Conservation (phyloP, 2,113 vertebrate species). For the Camelus dromedarius region DNA sequence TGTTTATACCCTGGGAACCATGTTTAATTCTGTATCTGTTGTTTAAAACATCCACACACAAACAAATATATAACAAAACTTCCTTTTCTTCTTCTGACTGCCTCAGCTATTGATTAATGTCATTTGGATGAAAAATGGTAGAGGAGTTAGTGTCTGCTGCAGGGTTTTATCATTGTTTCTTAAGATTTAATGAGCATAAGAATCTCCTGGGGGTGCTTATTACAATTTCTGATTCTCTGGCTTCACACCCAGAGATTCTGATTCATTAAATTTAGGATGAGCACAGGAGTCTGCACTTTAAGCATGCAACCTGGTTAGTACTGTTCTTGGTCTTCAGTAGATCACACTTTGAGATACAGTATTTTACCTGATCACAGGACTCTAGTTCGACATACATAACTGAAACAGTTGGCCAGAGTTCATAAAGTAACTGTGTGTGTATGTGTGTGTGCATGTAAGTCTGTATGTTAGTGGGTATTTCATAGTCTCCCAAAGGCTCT, state of each 20-base stretch:
- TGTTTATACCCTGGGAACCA: neutral
- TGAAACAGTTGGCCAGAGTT: neutral
- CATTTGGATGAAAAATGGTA: neutral
- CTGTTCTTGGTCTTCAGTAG: slow-evolving; percentile 20
- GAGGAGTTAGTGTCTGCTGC: neutral
- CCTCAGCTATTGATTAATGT: neutral
- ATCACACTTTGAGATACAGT: neutral
- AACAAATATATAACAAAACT: neutral
- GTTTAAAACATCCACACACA: neutral
- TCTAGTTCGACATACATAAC: neutral
- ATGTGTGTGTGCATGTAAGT: neutral
- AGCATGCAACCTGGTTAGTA: neutral
- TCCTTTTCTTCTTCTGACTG: neutral
- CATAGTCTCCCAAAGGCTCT: neutral
- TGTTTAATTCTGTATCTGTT: slow-evolving; percentile 32
- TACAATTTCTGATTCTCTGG: slow-evolving; percentile 45
- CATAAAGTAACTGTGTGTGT: neutral
- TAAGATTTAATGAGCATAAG: neutral
- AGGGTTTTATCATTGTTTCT: slow-evolving; percentile 33
- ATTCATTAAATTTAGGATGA: slow-evolving; percentile 20
- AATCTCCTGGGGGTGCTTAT: neutral
- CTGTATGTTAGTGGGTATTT: neutral
- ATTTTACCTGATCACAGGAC: neutral
- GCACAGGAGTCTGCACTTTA: slow-evolving; percentile 20
- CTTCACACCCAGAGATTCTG: neutral